Evolutionary conservation across 1,140 invertebrate species (phyloP).

Genomic region (Heliothis virescens): DNA sequence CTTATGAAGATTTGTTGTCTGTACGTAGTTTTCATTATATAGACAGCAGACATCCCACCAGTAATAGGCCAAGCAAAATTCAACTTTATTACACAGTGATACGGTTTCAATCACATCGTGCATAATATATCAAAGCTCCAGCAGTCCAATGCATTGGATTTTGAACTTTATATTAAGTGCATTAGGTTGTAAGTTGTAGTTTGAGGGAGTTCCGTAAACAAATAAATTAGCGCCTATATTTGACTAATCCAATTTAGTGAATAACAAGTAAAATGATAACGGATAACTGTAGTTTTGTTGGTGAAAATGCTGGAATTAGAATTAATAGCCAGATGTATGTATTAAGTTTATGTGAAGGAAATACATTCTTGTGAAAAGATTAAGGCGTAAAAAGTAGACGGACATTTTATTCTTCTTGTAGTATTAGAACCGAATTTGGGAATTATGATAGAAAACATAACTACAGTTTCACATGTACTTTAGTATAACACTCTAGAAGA

Average conservation of each 20-base stretch:
- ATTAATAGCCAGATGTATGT: neutral
- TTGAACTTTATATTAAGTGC: neutral
- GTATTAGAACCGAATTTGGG: too few relatives aligned
- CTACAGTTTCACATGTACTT: too few relatives aligned
- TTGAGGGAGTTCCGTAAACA: constrained; percentile 6
- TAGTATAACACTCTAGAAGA: too few relatives aligned
- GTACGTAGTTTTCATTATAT: constrained; percentile 27
- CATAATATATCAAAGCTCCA: neutral
- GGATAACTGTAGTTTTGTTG: constrained; percentile 27
- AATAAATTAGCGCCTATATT: constrained; percentile 36
- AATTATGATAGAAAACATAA: too few relatives aligned
- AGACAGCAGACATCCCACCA: neutral
- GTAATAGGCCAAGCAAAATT: neutral
- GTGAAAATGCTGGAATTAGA: neutral
- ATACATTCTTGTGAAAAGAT: too few relatives aligned
- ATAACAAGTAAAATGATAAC: constrained; percentile 46
- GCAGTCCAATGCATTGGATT: neutral
- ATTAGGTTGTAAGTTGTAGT: neutral
- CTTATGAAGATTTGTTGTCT: constrained; percentile 56
- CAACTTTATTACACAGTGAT: neutral
- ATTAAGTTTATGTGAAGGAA: too few relatives aligned
- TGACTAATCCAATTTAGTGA: constrained; percentile 46
- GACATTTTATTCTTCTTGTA: too few relatives aligned
- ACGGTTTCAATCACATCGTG: neutral
- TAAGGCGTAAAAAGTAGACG: too few relatives aligned